These are phyloP conservation scores for Ageneiosus marmoratus DNA, from an alignment of 2,113 vertebrate genomes.

Conservation along the genomic window DNA sequence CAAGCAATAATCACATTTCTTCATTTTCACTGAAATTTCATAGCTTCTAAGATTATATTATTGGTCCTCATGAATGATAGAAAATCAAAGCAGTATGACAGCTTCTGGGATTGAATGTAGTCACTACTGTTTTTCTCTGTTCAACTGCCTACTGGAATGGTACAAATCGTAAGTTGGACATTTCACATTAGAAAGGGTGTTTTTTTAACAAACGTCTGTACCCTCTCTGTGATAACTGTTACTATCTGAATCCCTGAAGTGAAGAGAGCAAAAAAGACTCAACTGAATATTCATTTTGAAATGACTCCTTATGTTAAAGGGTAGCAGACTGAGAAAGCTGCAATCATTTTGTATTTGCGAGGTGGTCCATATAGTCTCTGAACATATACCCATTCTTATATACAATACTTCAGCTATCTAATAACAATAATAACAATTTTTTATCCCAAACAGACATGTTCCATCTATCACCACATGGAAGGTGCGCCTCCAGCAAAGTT, in stretches of 20 bases:
- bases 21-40: background rate
- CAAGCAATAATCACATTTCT: background rate
- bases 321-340: background rate
- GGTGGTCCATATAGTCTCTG: background rate
- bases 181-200: background rate
- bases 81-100: background rate
- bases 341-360: constrained; percentile 9
- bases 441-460: background rate
- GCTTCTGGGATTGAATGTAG: background rate
- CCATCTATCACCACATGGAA: background rate
- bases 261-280: background rate
- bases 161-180: background rate
- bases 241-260: background rate
- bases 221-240: background rate
- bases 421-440: background rate
- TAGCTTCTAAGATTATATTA: constrained; percentile 1
- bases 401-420: background rate
- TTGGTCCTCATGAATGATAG: constrained; percentile 1
- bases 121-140: background rate
- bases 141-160: background rate
- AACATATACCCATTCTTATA: background rate
- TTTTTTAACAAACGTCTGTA: background rate
- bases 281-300: constrained; percentile 6
- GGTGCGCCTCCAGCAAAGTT: background rate
- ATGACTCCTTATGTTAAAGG: constrained; percentile 23